Evolutionary conservation across 2,797 vertebrate genomes (phyloP), one percentile per base, ranked within the genome.

Genomic region (Scomberomorus guttatus): DNA sequence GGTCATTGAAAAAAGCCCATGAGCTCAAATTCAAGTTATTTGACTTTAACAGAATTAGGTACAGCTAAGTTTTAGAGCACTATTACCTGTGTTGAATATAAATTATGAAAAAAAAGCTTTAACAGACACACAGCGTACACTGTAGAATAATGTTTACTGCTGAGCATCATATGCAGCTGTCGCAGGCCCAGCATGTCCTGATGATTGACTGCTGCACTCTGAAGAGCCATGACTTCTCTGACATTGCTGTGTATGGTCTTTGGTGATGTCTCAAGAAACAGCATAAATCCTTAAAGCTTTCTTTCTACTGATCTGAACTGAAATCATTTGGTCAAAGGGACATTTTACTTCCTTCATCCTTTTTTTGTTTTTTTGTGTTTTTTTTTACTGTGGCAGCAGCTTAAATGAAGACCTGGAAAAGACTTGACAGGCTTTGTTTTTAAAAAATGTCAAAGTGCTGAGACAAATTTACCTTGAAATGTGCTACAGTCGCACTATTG

Each of bases 391-490:
- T 79, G 80, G 66, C 86, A 89, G 84, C 84, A 78, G 63, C 75
- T 91, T 86, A 88, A 81, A 84, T 77, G 67, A 83, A 85, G 77
- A 90, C 86, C 77, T 86, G 84, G 92, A 92, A 93, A 84, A 90
- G 79, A 91, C 78, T 89, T 93, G 94, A 93, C 93, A 91, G 89
- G 87, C 89, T 91, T 89, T 94, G 79, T 90, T 91, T 90, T 87
- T 82, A 89, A 73, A 44, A 25, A 87, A 93, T 90, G 90, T 92
- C 92, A 94, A 90, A 90, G 87, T 90, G 90, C 84, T 86, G 90
- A 92, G 89, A 90, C 87, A 93, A 93, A 94, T 91, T 77, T 90
- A 92, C 90, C 92, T 88, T 93, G 90, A 94, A 92, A 93, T 90
- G 84, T 90, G 83, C 85, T 81, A 78, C 86, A 85, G 74, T 87